phyloP scores from a whole-genome alignment of 2,797 vertebrate genomes.

The Chaenodraco wilsoni region DNA sequence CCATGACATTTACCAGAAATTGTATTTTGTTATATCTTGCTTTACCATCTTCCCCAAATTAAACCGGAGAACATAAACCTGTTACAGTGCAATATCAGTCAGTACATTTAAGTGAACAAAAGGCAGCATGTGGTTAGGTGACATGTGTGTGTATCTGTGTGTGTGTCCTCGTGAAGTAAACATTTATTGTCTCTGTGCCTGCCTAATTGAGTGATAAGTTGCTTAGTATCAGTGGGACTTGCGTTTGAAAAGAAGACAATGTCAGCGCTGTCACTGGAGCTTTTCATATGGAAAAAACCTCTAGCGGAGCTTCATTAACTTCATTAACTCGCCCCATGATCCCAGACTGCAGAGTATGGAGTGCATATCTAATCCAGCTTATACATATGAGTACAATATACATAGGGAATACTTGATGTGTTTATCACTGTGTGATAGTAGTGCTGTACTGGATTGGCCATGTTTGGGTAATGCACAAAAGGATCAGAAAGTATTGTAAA shows the following conservation, averaged over 20 bases:
- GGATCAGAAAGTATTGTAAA: background rate
- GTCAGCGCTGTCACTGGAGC: conserved; percentile 60
- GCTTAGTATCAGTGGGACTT: conserved; percentile 61
- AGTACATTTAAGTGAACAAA: conserved; percentile 26
- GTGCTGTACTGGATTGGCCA: conserved; percentile 9
- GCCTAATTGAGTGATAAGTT: conserved; percentile 66
- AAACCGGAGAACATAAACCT: background rate
- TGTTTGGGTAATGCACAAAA: conserved; percentile 24
- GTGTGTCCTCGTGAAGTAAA: conserved; percentile 1
- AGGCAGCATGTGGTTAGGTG: background rate
- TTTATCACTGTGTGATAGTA: conserved; percentile 31
- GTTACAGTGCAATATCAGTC: background rate
- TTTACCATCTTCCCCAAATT: conserved; percentile 15
- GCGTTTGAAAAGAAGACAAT: conserved; percentile 61
- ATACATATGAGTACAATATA: conserved; percentile 44
- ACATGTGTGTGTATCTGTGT: conserved; percentile 6
- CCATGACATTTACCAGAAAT: conserved; percentile 39
- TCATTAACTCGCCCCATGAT: conserved; percentile 74
- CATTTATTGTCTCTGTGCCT: conserved; percentile 17
- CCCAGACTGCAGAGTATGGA: conserved; percentile 68
- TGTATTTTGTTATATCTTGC: conserved; percentile 28
- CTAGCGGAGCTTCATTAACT: conserved; percentile 74
- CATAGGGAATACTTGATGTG: conserved; percentile 51
- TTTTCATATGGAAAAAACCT: conserved; percentile 65
- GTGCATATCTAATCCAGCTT: conserved; percentile 71